Conservation (phyloP, 2,888 invertebrate genomes). For the Habrosyne pyritoides region DNA sequence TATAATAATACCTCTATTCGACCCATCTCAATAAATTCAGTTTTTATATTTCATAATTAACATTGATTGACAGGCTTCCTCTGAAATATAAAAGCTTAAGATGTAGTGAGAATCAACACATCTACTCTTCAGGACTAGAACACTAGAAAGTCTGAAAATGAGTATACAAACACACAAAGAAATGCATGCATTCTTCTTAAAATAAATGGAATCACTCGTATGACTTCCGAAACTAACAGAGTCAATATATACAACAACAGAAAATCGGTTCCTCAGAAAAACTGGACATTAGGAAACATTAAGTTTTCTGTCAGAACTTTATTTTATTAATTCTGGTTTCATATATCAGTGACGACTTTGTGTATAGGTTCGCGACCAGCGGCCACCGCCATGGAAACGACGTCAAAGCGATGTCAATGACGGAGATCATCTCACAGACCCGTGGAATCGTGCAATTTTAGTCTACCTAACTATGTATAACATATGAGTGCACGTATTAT, state of each 20-base stretch:
- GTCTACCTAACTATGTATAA: conserved; percentile 2
- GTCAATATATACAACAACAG: conserved; percentile 77
- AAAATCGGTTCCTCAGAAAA: conserved; percentile 10
- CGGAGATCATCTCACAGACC: conserved; percentile 14
- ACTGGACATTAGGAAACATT: conserved; percentile 2
- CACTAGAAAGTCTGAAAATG: conserved; percentile 76
- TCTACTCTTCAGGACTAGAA: conserved; percentile 79
- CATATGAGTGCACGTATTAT: conserved; percentile 16
- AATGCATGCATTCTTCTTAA: conserved; percentile 82
- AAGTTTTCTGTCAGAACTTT: not conserved
- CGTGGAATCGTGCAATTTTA: conserved; percentile 12
- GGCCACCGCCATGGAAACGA: not conserved
- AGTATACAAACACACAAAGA: conserved; percentile 80
- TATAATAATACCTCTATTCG: conserved; percentile 30
- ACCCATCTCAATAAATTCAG: conserved; percentile 27
- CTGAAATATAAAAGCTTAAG: conserved; percentile 65
- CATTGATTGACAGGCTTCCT: conserved; percentile 67
- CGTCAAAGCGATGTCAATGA: conserved; percentile 11
- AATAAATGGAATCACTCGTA: conserved; percentile 81
- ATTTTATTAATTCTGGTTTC: not conserved
- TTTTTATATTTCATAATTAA: conserved; percentile 32
- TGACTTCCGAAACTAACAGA: conserved; percentile 68
- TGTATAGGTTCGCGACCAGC: not conserved
- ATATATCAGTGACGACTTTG: conserved; percentile 4
- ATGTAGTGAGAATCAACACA: conserved; percentile 75